Evolutionary conservation across 2,888 invertebrate species (phyloP).

Genomic region (Bembecia ichneumoniformis): DNA sequence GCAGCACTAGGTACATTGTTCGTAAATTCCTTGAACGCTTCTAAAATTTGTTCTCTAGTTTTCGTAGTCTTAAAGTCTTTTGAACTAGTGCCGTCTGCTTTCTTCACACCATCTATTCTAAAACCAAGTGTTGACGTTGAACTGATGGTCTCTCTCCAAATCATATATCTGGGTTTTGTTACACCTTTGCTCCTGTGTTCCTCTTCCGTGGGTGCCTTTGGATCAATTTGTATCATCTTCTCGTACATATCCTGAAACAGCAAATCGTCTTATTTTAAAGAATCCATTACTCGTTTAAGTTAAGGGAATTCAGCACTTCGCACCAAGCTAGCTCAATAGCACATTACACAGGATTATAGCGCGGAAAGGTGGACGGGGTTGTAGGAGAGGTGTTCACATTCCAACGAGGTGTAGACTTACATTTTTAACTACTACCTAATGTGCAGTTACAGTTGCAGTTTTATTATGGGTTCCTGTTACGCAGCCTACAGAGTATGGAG

Average conservation of each 20-base stretch:
- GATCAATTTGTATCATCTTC: conserved; percentile 96
- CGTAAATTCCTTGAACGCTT: conserved; percentile 86
- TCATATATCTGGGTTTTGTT: conserved; percentile 94
- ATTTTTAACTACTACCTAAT: too few species aligned
- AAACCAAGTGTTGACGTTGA: conserved; percentile 97
- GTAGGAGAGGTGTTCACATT: too few species aligned
- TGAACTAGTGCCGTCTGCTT: conserved; percentile 89
- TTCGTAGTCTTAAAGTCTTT: conserved; percentile 97
- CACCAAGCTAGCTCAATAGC: too few species aligned
- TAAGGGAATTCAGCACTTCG: too few species aligned
- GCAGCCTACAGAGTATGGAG: too few species aligned
- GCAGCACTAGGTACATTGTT: conserved; percentile 83
- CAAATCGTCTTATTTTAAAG: too few species aligned
- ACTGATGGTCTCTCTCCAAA: conserved; percentile 97
- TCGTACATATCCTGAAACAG: conserved; percentile 91
- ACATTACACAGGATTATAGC: too few species aligned
- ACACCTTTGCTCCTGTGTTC: conserved; percentile 92
- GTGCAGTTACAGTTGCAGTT: too few species aligned
- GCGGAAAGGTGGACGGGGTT: too few species aligned
- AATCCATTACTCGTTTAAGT: too few species aligned
- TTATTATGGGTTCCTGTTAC: too few species aligned
- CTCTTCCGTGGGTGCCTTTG: conserved; percentile 89
- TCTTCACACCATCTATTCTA: conserved; percentile 94
- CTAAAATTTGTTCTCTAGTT: conserved; percentile 84
- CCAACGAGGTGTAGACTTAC: too few species aligned